A percentile compares a stretch with the other conserved stretches of the same genome.
These are phyloP conservation scores for Ambastaia sidthimunki DNA, from an alignment of 2,797 vertebrate species.

Conservation along the genomic window DNA sequence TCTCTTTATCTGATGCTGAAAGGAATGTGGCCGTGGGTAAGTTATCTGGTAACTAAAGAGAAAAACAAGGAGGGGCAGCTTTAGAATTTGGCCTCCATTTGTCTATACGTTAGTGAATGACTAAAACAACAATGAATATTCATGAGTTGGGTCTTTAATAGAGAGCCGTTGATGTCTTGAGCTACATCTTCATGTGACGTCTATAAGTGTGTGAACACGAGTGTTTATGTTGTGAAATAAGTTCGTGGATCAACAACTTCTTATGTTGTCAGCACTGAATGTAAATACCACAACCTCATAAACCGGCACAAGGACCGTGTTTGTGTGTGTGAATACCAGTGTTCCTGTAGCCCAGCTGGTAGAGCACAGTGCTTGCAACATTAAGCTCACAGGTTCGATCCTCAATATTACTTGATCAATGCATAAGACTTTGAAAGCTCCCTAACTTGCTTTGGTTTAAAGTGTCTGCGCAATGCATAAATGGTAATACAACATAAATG, in stretches of 20 bases:
- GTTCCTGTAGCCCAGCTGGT: neutral
- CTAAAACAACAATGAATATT: constrained; percentile 79
- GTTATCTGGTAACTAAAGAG: constrained; percentile 67
- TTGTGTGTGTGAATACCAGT: neutral
- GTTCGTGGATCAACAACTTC: neutral
- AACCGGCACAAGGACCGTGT: neutral
- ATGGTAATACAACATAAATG: neutral
- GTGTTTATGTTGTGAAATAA: constrained; percentile 18
- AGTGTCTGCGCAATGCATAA: neutral
- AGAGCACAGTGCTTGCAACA: neutral
- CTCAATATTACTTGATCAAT: neutral
- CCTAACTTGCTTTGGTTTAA: too few species aligned
- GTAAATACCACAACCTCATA: neutral
- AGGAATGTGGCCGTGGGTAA: constrained; percentile 63
- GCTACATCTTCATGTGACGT: constrained; percentile 62
- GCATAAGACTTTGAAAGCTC: neutral
- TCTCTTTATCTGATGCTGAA: constrained; percentile 63
- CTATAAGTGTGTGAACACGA: constrained; percentile 20
- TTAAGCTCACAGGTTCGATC: neutral
- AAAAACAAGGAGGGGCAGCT: constrained; percentile 61
- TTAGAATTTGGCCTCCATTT: constrained; percentile 46
- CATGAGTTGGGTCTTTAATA: constrained; percentile 70
- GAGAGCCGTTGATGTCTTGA: constrained; percentile 69
- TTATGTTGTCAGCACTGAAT: neutral
- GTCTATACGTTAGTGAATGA: constrained; percentile 63